Evolutionary conservation across 2,113 vertebrate genomes (phyloP).

Genomic region (Poicephalus gulielmi): DNA sequence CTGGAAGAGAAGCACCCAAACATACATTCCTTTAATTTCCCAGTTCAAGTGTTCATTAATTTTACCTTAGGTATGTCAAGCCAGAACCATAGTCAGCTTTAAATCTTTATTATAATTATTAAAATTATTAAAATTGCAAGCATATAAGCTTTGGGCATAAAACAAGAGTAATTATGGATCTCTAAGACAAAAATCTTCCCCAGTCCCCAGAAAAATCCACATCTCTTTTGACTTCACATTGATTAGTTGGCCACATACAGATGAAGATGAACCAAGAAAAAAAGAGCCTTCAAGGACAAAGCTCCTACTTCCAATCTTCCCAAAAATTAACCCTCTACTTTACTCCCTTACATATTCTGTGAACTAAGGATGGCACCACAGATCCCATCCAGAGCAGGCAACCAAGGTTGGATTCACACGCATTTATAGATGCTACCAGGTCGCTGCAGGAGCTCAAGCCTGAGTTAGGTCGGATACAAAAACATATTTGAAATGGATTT

Average conservation of each 20-base stretch:
- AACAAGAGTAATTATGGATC: background rate
- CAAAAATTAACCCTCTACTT: background rate
- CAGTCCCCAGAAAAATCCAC: background rate
- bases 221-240: background rate
- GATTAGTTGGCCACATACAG: background rate
- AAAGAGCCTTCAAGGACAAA: background rate
- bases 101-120: background rate
- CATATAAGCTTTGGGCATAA: rapidly evolving
- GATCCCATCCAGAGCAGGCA: background rate
- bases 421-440: background rate
- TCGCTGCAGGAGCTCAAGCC: background rate
- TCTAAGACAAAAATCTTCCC: background rate
- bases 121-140: background rate
- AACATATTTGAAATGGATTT: background rate
- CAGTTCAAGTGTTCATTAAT: background rate
- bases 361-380: background rate
- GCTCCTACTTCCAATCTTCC: background rate
- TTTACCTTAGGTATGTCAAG: background rate
- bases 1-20: background rate
- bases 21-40: background rate
- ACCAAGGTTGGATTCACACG: rapidly evolving
- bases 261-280: background rate
- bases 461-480: background rate
- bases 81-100: background rate
- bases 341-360: background rate